phyloP scores from a whole-genome alignment of 1,140 invertebrate genomes.

The Megalopta genalis region DNA sequence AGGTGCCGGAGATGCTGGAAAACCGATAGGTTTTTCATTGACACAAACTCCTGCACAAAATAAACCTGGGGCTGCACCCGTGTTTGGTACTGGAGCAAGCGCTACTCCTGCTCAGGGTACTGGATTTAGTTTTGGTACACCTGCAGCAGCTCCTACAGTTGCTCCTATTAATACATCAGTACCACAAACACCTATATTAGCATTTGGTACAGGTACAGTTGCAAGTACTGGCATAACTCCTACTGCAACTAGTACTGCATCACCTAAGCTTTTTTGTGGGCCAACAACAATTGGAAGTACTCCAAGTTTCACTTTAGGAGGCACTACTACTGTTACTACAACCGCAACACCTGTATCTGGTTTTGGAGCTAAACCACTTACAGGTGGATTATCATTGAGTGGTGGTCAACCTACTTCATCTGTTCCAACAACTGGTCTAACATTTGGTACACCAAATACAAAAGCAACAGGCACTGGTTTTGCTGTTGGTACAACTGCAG shows the following conservation, averaged over 20 bases:
- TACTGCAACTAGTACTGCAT: constrained; percentile 67
- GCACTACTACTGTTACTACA: constrained; percentile 48
- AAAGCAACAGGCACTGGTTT: constrained; percentile 57
- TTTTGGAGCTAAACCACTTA: constrained; percentile 49
- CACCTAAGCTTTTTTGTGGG: constrained; percentile 62
- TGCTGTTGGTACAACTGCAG: constrained; percentile 41
- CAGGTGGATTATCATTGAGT: constrained; percentile 29
- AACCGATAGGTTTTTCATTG: constrained; percentile 43
- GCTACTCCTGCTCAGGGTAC: constrained; percentile 34
- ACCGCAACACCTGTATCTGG: constrained; percentile 63
- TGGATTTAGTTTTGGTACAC: constrained; percentile 52
- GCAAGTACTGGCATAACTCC: constrained; percentile 43
- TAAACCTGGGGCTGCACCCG: constrained; percentile 34
- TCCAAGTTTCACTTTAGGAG: constrained; percentile 37
- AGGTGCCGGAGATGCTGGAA: constrained; percentile 58
- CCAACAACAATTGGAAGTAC: constrained; percentile 53
- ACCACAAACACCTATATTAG: constrained; percentile 16
- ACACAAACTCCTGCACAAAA: constrained; percentile 20
- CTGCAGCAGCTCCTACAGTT: constrained; percentile 29
- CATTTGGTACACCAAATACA: constrained; percentile 49
- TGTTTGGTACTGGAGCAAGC: constrained; percentile 28
- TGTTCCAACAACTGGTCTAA: constrained; percentile 41
- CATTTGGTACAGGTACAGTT: constrained; percentile 59
- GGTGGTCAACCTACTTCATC: constrained; percentile 33
- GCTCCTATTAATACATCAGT: constrained; percentile 15